Percentiles rank a stretch among this genome's conserved stretches.
Conservation (phyloP, 2,797 vertebrate species). For the Pangasius krempfi region DNA sequence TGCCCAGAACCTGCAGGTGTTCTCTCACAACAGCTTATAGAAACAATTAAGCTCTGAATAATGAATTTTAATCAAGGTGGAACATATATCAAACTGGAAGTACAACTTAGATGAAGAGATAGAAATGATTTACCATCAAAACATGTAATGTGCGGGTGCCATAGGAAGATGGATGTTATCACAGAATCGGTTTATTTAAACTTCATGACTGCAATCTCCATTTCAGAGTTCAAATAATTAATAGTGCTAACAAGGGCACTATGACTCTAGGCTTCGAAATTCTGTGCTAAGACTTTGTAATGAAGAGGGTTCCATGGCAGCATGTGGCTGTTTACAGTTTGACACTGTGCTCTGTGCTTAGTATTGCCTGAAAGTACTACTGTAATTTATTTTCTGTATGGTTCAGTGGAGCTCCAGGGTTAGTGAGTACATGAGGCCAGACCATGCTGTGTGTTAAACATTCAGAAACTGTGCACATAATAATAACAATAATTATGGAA, state of each 20-base stretch:
- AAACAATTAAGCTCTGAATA: constrained; percentile 30
- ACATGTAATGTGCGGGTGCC: not conserved
- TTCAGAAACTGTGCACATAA: not conserved
- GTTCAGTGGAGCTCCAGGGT: not conserved
- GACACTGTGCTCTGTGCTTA: not conserved
- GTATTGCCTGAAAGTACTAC: not conserved
- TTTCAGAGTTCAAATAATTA: not conserved
- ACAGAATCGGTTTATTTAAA: not conserved
- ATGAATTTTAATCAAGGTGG: constrained; percentile 24
- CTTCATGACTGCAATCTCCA: not conserved
- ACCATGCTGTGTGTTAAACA: not conserved
- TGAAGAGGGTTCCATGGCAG: not conserved
- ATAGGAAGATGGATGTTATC: not conserved
- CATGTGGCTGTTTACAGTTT: not conserved
- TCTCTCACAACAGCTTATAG: constrained; percentile 17
- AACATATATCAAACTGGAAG: not conserved
- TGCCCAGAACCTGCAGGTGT: constrained; percentile 19
- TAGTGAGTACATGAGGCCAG: not conserved
- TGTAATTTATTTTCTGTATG: not conserved
- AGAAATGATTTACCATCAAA: not conserved
- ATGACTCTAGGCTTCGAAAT: too few species aligned
- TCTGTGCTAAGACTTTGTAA: not conserved
- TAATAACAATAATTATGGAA: not conserved
- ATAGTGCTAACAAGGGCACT: not conserved
- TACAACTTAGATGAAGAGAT: not conserved